Conservation (phyloP, 2,797 vertebrate genomes). For the Ispidina picta region DNA sequence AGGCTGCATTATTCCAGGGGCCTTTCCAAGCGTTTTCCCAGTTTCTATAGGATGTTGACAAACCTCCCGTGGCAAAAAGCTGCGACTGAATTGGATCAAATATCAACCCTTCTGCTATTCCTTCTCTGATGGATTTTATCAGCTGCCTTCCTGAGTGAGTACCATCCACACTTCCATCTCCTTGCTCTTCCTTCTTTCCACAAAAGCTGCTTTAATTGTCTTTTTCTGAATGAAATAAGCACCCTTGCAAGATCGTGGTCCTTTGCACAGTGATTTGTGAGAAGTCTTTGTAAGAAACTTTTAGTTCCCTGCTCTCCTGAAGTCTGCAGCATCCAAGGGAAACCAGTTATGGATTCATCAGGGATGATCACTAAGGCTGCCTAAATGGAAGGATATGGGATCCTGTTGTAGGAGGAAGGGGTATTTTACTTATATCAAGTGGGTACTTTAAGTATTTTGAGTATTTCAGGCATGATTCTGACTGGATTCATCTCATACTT, state of each 20-base stretch:
- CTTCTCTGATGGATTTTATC: slow-evolving; percentile 22
- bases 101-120: background rate
- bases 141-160: slow-evolving; percentile 55
- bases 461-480: background rate
- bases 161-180: background rate
- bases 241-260: background rate
- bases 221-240: background rate
- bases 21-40: background rate
- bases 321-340: fast-evolving
- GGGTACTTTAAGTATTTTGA: background rate
- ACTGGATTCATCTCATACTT: background rate
- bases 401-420: background rate
- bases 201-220: background rate
- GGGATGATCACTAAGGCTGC: background rate
- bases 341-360: background rate
- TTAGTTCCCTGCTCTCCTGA: background rate
- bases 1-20: slow-evolving; percentile 23
- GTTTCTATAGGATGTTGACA: slow-evolving; percentile 35
- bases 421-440: background rate
- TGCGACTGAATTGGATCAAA: background rate
- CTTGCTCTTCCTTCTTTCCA: background rate
- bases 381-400: background rate
- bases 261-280: background rate
- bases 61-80: background rate
- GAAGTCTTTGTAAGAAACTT: background rate